These are phyloP conservation scores for Hirudo medicinalis DNA, from an alignment of 1,140 invertebrate genomes.

Conservation along the genomic window DNA sequence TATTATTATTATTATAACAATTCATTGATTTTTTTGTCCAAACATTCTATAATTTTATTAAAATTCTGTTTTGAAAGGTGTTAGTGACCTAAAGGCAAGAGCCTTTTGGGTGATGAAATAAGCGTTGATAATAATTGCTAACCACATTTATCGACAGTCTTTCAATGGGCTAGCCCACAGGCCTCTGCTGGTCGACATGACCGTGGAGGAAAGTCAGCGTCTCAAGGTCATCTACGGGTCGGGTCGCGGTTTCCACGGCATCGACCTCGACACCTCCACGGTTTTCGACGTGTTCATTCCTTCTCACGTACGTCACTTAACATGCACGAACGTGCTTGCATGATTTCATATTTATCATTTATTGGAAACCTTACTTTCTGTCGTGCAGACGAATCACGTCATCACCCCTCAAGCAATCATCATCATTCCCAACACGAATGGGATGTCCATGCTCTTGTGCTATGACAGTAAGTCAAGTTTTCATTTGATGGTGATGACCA, in stretches of 20 bases:
- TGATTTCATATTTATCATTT: background rate
- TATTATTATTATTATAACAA: background rate
- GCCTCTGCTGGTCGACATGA: slow-evolving; percentile 88
- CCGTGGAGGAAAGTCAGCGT: slow-evolving; percentile 78
- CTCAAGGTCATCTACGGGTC: slow-evolving; percentile 99
- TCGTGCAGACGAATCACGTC: slow-evolving; percentile 70
- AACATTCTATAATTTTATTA: no score
- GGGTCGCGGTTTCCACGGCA: slow-evolving; percentile 92
- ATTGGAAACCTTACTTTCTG: background rate
- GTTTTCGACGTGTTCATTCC: slow-evolving; percentile 97
- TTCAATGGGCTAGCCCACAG: slow-evolving; percentile 41
- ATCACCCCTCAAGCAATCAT: slow-evolving; percentile 97
- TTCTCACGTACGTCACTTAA: slow-evolving; percentile 66
- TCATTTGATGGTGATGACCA: background rate
- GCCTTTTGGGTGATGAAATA: no score
- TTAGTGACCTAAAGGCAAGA: no score
- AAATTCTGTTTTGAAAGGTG: no score
- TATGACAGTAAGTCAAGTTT: slow-evolving; percentile 61
- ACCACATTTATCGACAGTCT: background rate
- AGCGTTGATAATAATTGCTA: no score
- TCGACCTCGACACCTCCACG: slow-evolving; percentile 90
- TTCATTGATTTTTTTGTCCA: no score
- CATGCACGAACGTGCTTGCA: background rate
- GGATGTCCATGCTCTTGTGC: slow-evolving; percentile 85
- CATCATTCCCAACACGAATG: slow-evolving; percentile 87